Conservation (phyloP, 1,140 invertebrate genomes). For the Thaumatotibia leucotreta region DNA sequence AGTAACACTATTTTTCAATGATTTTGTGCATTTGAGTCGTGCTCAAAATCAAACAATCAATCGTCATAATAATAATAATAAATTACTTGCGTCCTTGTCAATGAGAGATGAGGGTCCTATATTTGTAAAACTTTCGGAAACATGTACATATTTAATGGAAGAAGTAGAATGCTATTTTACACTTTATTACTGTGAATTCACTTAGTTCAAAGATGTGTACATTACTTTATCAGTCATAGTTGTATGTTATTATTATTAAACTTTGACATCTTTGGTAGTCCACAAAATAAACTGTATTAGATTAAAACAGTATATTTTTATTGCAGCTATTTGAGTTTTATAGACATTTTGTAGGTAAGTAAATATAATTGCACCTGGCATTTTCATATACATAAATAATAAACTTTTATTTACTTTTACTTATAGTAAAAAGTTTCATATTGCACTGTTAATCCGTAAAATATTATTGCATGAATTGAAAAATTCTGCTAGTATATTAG, state of each 20-base stretch:
- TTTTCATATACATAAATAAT: constrained; percentile 38
- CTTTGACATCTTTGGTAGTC: constrained; percentile 62
- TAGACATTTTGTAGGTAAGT: constrained; percentile 7
- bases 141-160: constrained; percentile 39
- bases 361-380: constrained; percentile 60
- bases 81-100: constrained; percentile 27
- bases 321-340: constrained; percentile 5
- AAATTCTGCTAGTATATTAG: constrained; percentile 5
- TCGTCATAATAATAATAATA: constrained; percentile 28
- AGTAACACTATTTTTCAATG: constrained; percentile 35
- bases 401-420: constrained; percentile 55
- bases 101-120: constrained; percentile 23
- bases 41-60: constrained; percentile 40
- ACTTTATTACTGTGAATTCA: background rate
- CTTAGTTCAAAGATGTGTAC: constrained; percentile 6
- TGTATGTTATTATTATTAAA: constrained; percentile 19
- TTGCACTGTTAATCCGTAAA: constrained; percentile 64
- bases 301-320: background rate
- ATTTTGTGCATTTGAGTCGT: constrained; percentile 63
- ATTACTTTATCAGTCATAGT: constrained; percentile 12
- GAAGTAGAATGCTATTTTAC: constrained; percentile 27
- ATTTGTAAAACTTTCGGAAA: constrained; percentile 36
- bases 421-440: constrained; percentile 71
- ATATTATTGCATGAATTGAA: constrained; percentile 34
- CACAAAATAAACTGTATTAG: constrained; percentile 20